Evolutionary conservation across 2,888 invertebrate genomes (phyloP).

Genomic region (Eurois occulta): DNA sequence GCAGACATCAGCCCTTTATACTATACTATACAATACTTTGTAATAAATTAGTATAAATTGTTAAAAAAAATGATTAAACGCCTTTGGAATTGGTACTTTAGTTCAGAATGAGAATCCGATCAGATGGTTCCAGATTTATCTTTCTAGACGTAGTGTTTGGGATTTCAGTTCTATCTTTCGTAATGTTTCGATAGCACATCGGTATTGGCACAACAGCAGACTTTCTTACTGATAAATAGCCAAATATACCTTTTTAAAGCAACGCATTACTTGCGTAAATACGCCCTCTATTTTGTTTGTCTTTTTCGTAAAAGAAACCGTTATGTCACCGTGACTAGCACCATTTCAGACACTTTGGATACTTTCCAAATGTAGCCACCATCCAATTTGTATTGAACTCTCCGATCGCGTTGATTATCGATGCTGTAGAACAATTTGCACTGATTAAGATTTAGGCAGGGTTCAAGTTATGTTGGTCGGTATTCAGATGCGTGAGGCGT

Average conservation of each 20-base stretch:
- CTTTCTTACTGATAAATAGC: slow-evolving; percentile 14
- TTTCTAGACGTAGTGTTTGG: neutral
- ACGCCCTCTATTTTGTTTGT: slow-evolving; percentile 46
- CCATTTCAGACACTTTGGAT: slow-evolving; percentile 84
- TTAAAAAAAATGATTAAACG: neutral
- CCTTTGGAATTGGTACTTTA: neutral
- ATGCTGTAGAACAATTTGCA: slow-evolving; percentile 28
- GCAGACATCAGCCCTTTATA: too few species aligned
- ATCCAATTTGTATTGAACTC: slow-evolving; percentile 70
- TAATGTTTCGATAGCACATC: neutral
- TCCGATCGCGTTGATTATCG: slow-evolving; percentile 67
- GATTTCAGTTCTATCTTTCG: neutral
- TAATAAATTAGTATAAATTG: neutral
- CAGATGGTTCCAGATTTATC: neutral
- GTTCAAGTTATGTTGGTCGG: slow-evolving; percentile 70
- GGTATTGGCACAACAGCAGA: neutral
- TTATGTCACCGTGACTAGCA: slow-evolving; percentile 81
- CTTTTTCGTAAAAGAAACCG: slow-evolving; percentile 74
- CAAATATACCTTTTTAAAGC: slow-evolving; percentile 34
- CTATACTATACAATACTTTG: too few species aligned
- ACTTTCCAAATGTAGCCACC: slow-evolving; percentile 78
- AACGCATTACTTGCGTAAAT: slow-evolving; percentile 52
- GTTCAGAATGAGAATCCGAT: too few species aligned
- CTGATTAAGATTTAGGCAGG: slow-evolving; percentile 62
- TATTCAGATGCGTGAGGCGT: slow-evolving; percentile 68